Conservation (phyloP, 2,888 invertebrate genomes). For the Criorhina ranunculi region DNA sequence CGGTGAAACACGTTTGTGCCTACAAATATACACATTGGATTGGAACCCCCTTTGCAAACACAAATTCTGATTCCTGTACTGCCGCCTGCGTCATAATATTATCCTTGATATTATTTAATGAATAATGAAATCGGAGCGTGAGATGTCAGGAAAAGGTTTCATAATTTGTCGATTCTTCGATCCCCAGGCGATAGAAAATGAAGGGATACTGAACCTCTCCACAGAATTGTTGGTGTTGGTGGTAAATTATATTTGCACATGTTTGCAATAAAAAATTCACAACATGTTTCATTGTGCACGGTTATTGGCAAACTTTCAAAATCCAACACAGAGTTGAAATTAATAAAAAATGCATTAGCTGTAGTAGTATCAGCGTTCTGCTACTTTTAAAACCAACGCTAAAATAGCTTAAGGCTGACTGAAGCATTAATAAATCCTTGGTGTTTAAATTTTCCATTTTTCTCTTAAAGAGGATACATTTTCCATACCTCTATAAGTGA, state of each 20-base stretch:
- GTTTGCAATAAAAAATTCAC: constrained; percentile 74
- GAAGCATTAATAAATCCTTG: constrained; percentile 41
- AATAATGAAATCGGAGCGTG: constrained; percentile 73
- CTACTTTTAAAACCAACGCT: constrained; percentile 48
- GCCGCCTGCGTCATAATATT: constrained; percentile 72
- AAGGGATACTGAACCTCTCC: constrained; percentile 63
- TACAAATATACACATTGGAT: constrained; percentile 54
- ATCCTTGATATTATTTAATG: constrained; percentile 74
- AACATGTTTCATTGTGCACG: constrained; percentile 69
- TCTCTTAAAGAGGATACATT: constrained; percentile 25
- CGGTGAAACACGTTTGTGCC: constrained; percentile 54
- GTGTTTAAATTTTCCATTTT: constrained; percentile 19
- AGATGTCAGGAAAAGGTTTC: constrained; percentile 75
- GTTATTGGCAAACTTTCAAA: constrained; percentile 75
- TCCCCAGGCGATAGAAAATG: constrained; percentile 68
- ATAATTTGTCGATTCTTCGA: constrained; percentile 71
- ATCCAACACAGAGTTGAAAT: constrained; percentile 56
- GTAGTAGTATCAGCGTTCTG: constrained; percentile 38
- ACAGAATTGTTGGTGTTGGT: constrained; percentile 65
- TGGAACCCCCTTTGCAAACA: constrained; percentile 67
- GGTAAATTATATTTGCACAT: constrained; percentile 75
- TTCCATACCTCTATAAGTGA: neutral
- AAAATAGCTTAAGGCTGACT: constrained; percentile 44
- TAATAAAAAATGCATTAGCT: constrained; percentile 72
- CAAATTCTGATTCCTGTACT: constrained; percentile 54